Evolutionary conservation across 2,888 invertebrate genomes (phyloP).

Genomic region (Neuroscelio doddi): DNA sequence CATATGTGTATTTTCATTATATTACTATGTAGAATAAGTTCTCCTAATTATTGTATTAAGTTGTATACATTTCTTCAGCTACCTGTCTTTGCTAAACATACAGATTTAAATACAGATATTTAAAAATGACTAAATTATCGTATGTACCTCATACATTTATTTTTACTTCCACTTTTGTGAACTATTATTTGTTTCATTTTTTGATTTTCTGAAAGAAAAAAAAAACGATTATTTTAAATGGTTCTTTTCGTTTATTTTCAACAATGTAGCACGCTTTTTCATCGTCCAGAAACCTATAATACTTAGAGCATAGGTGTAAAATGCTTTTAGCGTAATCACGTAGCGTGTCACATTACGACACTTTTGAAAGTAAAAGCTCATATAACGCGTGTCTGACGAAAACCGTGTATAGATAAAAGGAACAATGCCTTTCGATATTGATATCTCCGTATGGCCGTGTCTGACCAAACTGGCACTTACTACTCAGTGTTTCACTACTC

Average conservation of each 20-base stretch:
- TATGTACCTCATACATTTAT: no score
- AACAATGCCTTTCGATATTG: background rate
- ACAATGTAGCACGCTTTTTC: slow-evolving; percentile 15
- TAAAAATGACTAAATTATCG: no score
- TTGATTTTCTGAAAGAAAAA: background rate
- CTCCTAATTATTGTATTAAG: no score
- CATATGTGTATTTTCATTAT: no score
- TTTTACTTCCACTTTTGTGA: no score
- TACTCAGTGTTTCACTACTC: slow-evolving; percentile 8
- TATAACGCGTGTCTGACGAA: slow-evolving; percentile 39
- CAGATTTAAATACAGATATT: no score
- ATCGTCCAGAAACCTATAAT: slow-evolving; percentile 23
- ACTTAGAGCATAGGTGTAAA: slow-evolving; percentile 55
- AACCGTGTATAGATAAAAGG: slow-evolving; percentile 22
- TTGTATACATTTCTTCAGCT: no score
- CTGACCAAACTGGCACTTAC: slow-evolving; percentile 22
- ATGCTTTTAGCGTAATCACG: slow-evolving; percentile 65
- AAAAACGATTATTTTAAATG: slow-evolving; percentile 9
- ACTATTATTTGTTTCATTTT: no score
- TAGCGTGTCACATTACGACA: slow-evolving; percentile 51
- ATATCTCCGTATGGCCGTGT: slow-evolving; percentile 1
- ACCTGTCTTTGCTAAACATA: no score
- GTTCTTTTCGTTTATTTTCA: slow-evolving; percentile 14
- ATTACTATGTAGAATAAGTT: no score
- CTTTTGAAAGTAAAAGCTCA: slow-evolving; percentile 56